phyloP scores from a whole-genome alignment of 2,888 invertebrate species.

The Leucozona laternaria region DNA sequence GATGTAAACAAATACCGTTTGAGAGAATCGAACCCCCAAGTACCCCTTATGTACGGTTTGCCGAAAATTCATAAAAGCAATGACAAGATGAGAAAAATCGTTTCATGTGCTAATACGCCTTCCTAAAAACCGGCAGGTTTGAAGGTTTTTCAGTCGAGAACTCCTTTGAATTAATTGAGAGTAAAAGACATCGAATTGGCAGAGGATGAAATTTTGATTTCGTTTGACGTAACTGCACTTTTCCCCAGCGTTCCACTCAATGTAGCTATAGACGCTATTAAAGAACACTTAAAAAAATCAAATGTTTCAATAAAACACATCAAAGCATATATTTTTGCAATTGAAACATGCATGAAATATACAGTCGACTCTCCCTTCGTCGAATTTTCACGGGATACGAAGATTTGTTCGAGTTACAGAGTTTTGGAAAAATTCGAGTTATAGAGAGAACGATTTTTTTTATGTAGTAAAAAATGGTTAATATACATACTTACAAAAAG shows the following conservation, averaged over 20 bases:
- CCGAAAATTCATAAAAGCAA: not conserved
- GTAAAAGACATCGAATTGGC: constrained; percentile 13
- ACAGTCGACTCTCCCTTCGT: too few species aligned
- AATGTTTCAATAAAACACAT: too few species aligned
- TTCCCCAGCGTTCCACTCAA: constrained; percentile 11
- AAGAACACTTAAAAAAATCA: not conserved
- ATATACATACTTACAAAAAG: too few species aligned
- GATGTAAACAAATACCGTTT: not conserved
- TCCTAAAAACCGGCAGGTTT: not conserved
- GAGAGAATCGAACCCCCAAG: not conserved
- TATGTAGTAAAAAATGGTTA: too few species aligned
- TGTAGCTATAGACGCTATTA: not conserved
- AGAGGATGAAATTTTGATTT: constrained; percentile 7
- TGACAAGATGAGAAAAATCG: not conserved
- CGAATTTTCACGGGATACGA: too few species aligned
- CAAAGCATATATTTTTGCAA: too few species aligned
- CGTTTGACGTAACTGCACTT: too few species aligned
- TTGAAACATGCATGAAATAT: not conserved
- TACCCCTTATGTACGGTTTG: too few species aligned
- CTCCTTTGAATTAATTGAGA: not conserved
- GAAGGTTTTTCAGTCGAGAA: not conserved
- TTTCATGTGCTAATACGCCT: not conserved
- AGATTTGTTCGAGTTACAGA: too few species aligned
- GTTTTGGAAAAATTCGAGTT: too few species aligned
- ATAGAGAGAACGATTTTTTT: too few species aligned